Base-by-base conservation (phyloP, 2,113 vertebrate genomes). In the Scortum barcoo region DNA sequence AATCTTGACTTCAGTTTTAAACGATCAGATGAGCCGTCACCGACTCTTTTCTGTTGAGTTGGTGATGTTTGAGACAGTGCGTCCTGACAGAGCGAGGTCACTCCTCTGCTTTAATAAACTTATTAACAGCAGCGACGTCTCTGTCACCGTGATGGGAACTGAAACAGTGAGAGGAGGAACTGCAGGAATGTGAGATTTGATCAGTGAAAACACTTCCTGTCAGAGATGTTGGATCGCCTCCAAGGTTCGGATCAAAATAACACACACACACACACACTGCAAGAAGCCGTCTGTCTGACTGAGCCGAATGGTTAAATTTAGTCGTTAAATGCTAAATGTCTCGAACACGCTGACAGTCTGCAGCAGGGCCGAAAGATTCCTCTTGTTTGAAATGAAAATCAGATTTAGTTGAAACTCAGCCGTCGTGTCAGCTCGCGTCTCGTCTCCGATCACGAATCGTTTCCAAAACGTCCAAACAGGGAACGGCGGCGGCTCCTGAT, bases 221-320 rank as follows among this genome's bases (percentile, higher is more conserved):
- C 30, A 11, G 26, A 63, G 46, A 22, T 1, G 33, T 48, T 65
- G 73, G 73, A 76, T 11, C 46, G 38, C n/a, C 60, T 76, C 72
- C 72, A 65, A 10, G 33, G 65, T 10, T 61, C 20, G 72, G 72
- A 74, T 61, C 50, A 75, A 75, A 40, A 65, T 38, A 74, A 54
- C 33, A 61, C 48, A 54, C 56, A 56, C 53, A 26, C 54, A 56
- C 54, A 56, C 54, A 28, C n/a, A 26, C 54, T 46, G 44, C 44
- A 46, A 17, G 5, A 42, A 44, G 5, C 3, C 1, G 13, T 16
- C 44, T 5, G 2, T 17, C 44, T 17, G 44, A 46, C 16, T 14
- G 42, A 44, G 42, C 42, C 14, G 12, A 12, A 42, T 11, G 0
- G 42, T 44, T 14, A 44, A 16, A 17, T 46, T 16, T 44, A 11